Conservation (phyloP, 2,113 vertebrate species). For the Myxocyprinus asiaticus region DNA sequence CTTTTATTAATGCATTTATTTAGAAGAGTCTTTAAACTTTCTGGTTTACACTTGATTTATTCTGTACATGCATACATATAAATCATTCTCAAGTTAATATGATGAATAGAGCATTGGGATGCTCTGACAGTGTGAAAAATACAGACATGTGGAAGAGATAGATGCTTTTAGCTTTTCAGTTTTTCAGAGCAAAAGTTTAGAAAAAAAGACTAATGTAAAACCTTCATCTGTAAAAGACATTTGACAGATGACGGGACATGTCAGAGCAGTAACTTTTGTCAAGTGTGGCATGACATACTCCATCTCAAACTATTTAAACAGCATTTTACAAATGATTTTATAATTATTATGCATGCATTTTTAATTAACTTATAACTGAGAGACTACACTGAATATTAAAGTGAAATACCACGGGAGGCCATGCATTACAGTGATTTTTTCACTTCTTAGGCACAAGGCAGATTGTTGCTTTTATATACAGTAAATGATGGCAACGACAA, state of each 20-base stretch:
- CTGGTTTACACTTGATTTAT: background rate
- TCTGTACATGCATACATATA: background rate
- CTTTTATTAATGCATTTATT: conserved; percentile 2
- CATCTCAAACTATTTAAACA: conserved; percentile 2
- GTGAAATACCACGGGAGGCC: background rate
- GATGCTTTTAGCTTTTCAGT: background rate
- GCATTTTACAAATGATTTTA: conserved; percentile 11
- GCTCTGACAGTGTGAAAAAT: conserved; percentile 3
- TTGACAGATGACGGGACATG: background rate
- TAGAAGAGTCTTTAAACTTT: background rate
- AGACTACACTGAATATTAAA: background rate
- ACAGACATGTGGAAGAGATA: conserved; percentile 7
- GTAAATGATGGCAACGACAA: no score
- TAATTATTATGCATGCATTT: background rate
- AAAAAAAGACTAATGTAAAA: conserved; percentile 16
- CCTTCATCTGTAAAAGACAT: background rate
- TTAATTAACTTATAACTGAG: background rate
- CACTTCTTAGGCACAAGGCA: background rate
- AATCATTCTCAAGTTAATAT: background rate
- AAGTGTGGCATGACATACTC: background rate
- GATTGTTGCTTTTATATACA: no score
- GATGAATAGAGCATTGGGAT: conserved; percentile 18
- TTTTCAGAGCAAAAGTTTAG: conserved; percentile 7
- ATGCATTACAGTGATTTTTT: background rate
- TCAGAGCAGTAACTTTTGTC: background rate